A percentile compares a stretch with the other conserved stretches of the same genome.
These are phyloP conservation scores for Lasioglossum pauxillum DNA, from an alignment of 2,888 invertebrate genomes.

Conservation along the genomic window DNA sequence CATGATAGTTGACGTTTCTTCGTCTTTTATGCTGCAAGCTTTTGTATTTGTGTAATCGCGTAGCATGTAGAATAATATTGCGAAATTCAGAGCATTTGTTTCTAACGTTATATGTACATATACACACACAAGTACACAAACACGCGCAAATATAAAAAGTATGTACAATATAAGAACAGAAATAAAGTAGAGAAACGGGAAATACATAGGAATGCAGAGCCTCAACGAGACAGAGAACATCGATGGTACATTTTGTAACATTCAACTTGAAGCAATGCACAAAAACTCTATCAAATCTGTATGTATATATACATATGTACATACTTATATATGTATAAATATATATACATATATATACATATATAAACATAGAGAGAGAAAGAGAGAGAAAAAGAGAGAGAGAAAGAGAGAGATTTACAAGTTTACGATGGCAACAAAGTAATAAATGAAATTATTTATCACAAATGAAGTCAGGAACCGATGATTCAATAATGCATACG, in stretches of 20 bases:
- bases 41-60: not conserved
- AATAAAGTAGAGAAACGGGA: slow-evolving; percentile 15
- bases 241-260: slow-evolving; percentile 38
- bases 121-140: slow-evolving; percentile 6
- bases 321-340: not conserved
- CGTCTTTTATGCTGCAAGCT: not conserved
- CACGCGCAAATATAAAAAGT: slow-evolving; percentile 24
- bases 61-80: slow-evolving; percentile 39
- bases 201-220: slow-evolving; percentile 53
- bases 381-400: not conserved
- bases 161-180: slow-evolving; percentile 39
- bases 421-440: slow-evolving; percentile 12
- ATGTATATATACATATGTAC: slow-evolving; percentile 1
- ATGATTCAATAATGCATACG: slow-evolving; percentile 8
- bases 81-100: slow-evolving; percentile 21
- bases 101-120: slow-evolving; percentile 27
- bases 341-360: not conserved
- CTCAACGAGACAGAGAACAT: slow-evolving; percentile 43
- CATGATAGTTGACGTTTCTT: not conserved
- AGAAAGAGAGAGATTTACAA: not conserved
- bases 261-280: slow-evolving; percentile 31
- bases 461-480: slow-evolving; percentile 32
- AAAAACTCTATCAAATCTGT: slow-evolving; percentile 8
- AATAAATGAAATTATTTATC: slow-evolving; percentile 32
- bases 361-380: not conserved